These are phyloP conservation scores for Bergia puertoricense DNA, from an alignment of 92 coral and sea anemone genomes.

Conservation along the genomic window DNA sequence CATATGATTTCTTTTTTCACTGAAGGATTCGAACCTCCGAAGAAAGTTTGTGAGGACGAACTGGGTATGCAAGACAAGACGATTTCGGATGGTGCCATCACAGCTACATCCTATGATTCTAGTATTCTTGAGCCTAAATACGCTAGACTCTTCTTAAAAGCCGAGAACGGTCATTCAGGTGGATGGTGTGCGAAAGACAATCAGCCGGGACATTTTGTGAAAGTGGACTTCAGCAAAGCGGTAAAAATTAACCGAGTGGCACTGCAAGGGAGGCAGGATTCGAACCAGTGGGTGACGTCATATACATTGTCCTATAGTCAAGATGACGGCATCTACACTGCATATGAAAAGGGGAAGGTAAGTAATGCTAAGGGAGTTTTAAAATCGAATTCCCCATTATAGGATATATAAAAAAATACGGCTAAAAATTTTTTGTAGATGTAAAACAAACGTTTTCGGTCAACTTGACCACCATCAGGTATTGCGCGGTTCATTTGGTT, in stretches of 20 bases:
- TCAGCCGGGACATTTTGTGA: constrained; percentile 27
- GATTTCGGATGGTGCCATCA: constrained; percentile 31
- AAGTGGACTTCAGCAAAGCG: constrained; percentile 31
- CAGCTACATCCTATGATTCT: constrained; percentile 6
- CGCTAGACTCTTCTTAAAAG: constrained; percentile 30
- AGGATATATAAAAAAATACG: too few species aligned
- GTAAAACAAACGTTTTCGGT: too few species aligned
- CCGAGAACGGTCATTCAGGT: constrained; percentile 26
- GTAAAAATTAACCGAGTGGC: constrained; percentile 12
- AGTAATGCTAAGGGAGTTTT: too few species aligned
- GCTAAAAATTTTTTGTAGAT: too few species aligned
- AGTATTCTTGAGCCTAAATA: not conserved
- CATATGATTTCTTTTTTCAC: not conserved
- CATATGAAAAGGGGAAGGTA: too few species aligned
- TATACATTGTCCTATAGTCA: constrained; percentile 15
- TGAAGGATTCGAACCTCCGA: constrained; percentile 23
- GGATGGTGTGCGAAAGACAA: constrained; percentile 27
- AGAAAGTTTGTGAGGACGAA: constrained; percentile 24
- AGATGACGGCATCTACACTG: constrained; percentile 25
- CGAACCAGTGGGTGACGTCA: too few species aligned
- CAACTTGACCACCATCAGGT: too few species aligned
- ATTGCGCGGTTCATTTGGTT: too few species aligned
- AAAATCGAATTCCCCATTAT: too few species aligned
- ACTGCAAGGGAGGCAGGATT: too few species aligned
- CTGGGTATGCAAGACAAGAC: constrained; percentile 36